phyloP scores from a whole-genome alignment of 2,888 invertebrate species.

The Agriotes lineatus region DNA sequence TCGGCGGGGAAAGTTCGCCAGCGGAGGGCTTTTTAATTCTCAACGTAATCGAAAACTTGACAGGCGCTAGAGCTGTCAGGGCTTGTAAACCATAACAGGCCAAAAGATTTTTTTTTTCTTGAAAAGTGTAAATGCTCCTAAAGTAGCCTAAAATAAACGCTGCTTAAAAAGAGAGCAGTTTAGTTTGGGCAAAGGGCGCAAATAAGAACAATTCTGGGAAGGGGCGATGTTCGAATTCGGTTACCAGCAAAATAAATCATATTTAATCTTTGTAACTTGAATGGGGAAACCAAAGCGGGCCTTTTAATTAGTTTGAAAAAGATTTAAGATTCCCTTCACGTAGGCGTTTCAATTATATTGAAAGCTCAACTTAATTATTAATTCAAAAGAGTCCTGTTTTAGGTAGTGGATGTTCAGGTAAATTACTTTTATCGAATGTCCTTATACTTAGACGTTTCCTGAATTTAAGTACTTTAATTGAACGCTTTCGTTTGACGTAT shows the following conservation, averaged over 20 bases:
- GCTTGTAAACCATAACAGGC: too few species aligned
- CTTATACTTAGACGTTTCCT: slow-evolving; percentile 9
- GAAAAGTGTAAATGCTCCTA: too few species aligned
- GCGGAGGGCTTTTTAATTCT: too few species aligned
- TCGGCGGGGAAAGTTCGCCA: too few species aligned
- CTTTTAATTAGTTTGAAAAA: not conserved
- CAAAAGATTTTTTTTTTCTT: too few species aligned
- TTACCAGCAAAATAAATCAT: not conserved
- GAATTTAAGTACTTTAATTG: slow-evolving; percentile 1
- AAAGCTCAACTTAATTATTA: slow-evolving; percentile 17
- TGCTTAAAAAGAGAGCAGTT: too few species aligned
- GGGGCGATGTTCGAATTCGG: too few species aligned
- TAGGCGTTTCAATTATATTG: slow-evolving; percentile 23
- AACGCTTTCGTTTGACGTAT: not conserved
- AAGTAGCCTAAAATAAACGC: too few species aligned
- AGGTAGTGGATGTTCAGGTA: not conserved
- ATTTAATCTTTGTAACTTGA: not conserved
- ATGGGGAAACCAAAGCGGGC: not conserved
- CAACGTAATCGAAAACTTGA: too few species aligned
- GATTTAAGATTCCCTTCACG: slow-evolving; percentile 10
- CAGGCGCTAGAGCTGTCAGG: too few species aligned
- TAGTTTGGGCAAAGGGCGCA: too few species aligned
- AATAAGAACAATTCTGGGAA: too few species aligned
- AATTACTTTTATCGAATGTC: slow-evolving; percentile 20
- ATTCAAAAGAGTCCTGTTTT: slow-evolving; percentile 3